Percentiles rank a stretch among this genome's conserved stretches.
Conservation (phyloP, 1,140 invertebrate genomes). For the Brachionus paranguensis region DNA sequence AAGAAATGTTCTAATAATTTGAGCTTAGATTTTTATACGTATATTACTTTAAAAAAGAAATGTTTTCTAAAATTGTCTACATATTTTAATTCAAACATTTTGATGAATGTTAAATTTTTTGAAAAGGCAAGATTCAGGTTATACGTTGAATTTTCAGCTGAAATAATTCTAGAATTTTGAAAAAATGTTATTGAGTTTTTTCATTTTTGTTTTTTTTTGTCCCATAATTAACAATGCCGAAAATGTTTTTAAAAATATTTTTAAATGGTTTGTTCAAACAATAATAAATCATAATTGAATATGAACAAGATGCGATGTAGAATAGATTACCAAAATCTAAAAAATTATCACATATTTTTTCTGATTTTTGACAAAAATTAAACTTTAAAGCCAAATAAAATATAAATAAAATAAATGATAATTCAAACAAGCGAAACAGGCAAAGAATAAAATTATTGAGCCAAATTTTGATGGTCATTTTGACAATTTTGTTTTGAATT, state of each 20-base stretch:
- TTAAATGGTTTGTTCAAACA: not conserved
- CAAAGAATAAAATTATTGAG: not conserved
- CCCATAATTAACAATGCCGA: not conserved
- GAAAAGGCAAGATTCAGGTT: no score
- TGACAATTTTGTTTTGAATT: not conserved
- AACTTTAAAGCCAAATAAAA: not conserved
- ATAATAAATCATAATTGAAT: not conserved
- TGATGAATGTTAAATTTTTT: no score
- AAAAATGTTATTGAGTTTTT: no score
- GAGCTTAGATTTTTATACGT: no score
- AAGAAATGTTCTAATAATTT: no score
- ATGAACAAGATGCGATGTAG: not conserved
- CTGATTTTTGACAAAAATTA: not conserved
- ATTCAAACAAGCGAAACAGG: not conserved
- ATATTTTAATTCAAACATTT: no score
- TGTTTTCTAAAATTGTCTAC: no score
- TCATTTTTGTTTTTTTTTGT: not conserved
- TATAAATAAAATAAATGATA: not conserved
- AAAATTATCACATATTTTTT: slow-evolving; percentile 13
- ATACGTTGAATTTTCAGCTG: no score
- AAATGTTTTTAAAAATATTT: not conserved
- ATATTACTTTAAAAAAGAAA: no score
- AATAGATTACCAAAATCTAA: not conserved
- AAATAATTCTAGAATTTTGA: no score
- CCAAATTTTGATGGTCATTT: not conserved